A percentile compares a stretch with the other conserved stretches of the same genome.
Evolutionary conservation across 2,797 vertebrate genomes (phyloP).

Genomic region (Spinus olivaceus): DNA sequence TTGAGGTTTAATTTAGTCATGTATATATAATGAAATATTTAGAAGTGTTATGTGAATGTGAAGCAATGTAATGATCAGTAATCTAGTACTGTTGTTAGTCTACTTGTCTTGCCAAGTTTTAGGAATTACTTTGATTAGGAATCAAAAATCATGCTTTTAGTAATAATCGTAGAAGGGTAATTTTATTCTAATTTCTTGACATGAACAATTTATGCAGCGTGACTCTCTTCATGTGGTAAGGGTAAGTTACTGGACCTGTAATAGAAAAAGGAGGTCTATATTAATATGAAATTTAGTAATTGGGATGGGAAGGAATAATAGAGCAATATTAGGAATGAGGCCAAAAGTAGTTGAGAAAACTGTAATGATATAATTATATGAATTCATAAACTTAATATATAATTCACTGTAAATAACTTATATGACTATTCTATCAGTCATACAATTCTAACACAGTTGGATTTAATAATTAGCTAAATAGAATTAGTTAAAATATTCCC

Average conservation of each 20-base stretch:
- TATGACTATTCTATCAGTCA: neutral
- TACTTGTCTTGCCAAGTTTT: neutral
- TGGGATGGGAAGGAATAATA: neutral
- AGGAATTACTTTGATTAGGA: neutral
- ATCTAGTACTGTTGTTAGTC: neutral
- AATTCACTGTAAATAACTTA: neutral
- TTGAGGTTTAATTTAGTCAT: neutral
- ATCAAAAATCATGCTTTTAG: neutral
- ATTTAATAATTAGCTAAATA: neutral
- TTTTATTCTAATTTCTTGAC: neutral
- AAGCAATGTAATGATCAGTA: neutral
- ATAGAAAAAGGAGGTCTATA: neutral
- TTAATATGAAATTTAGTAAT: neutral
- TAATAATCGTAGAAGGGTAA: neutral
- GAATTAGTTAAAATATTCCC: neutral
- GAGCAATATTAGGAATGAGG: neutral
- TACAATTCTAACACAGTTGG: neutral
- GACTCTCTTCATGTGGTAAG: neutral
- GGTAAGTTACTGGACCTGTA: neutral
- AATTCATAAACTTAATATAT: neutral
- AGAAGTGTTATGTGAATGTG: neutral
- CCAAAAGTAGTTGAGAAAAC: neutral
- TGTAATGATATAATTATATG: neutral
- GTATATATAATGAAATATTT: slow-evolving; percentile 23
- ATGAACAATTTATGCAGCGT: neutral